Evolutionary conservation across 2,888 invertebrate genomes (phyloP), one percentile per base, ranked within the genome.

Genomic region (Lymantria monacha): DNA sequence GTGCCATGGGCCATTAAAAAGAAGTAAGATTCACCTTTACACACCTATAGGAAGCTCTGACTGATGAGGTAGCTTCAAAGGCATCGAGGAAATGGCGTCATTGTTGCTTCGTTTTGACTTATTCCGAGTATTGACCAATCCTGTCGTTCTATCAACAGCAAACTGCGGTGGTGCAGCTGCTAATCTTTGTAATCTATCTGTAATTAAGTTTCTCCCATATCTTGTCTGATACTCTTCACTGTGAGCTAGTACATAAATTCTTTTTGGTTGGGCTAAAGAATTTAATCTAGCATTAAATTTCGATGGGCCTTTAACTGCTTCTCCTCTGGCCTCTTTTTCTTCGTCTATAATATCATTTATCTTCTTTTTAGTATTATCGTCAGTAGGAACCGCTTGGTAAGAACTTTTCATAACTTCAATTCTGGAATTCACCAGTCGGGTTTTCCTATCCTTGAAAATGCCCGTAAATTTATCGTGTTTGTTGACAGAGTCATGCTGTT

Each of bases 241-340:
- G 41, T 81, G 83, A 31, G 85, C 82, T 61, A 82, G 80, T 7
- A 83, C 79, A 57, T 88, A 85, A 0, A 74, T 55, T 48, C 73
- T 82, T 62, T 85, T 87, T 10, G 91, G 91, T 57, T 90, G 89
- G 11, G 91, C 88, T 48, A 91, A 72, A 15, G 78, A 72, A 46
- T 87, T 74, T 36, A 91, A 63, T 52, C 90, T 78, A 22, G 87
- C 76, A 53, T 59, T 70, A 5, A 70, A 56, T 64, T 79, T 84
- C 0, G 79, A 72, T 37, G 89, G 89, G 0, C 90, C 90, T 8
- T 84, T 76, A 7, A 91, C 88, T n/a, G 89, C 90, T 68, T 91
- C 88, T 0, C 90, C 90, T 52, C 85, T 78, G 0, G 87, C 80
- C 74, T 91, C 89, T 66, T 84, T 89, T 3, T 69, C 85, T 66